phyloP scores from a whole-genome alignment of 2,797 vertebrate species.

The Phataginus tetradactyla region DNA sequence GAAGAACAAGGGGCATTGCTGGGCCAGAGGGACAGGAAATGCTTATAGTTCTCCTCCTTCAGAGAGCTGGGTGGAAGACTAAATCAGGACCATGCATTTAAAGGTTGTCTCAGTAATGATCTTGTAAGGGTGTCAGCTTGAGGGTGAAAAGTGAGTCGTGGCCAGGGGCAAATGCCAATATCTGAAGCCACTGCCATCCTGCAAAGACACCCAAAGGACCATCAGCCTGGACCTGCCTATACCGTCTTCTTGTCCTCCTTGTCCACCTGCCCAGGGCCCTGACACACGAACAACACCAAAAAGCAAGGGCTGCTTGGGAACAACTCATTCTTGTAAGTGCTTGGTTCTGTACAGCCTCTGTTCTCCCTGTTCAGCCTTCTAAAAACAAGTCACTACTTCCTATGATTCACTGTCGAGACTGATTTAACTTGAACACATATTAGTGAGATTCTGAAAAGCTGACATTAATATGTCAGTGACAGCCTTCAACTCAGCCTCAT shows the following conservation, averaged over 20 bases:
- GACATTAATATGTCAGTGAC: background rate
- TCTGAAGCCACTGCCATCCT: slow-evolving; percentile 40
- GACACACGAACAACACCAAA: background rate
- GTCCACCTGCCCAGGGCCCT: background rate
- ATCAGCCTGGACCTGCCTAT: background rate
- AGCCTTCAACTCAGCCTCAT: background rate
- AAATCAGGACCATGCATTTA: background rate
- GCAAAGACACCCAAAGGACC: background rate
- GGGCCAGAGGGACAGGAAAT: background rate
- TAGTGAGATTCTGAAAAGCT: slow-evolving; percentile 18
- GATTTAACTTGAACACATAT: background rate
- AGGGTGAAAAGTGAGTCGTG: background rate
- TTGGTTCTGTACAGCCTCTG: background rate
- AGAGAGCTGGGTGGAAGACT: background rate
- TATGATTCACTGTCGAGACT: background rate
- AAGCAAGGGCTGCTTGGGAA: slow-evolving; percentile 9
- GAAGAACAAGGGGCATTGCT: background rate
- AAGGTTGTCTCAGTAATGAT: background rate
- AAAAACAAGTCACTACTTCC: background rate
- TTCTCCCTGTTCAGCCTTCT: background rate
- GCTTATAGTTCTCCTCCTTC: background rate
- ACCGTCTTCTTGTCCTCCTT: background rate
- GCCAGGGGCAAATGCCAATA: background rate
- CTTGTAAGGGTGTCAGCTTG: background rate
- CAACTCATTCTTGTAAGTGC: background rate